Conservation (phyloP, 2,113 vertebrate species). For the Nymphicus hollandicus region DNA sequence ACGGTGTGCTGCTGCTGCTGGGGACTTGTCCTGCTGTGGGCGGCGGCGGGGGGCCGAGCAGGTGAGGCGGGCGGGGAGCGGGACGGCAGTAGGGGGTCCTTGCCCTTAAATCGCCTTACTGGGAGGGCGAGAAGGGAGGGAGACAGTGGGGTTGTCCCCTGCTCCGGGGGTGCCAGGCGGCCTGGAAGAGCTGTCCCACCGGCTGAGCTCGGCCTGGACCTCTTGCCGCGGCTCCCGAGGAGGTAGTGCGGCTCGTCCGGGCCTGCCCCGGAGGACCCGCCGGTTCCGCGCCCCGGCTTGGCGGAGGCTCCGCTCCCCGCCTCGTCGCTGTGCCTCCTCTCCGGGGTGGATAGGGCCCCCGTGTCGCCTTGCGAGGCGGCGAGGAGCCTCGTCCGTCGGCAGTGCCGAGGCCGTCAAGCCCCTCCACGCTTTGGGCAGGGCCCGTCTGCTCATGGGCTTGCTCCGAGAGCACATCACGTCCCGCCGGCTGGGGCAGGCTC, state of each 20-base stretch:
- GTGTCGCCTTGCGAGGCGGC: background rate
- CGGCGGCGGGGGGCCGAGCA: background rate
- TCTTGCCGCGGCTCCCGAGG: background rate
- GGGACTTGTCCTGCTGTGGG: slow-evolving; percentile 41
- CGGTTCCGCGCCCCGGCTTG: background rate
- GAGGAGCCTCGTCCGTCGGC: background rate
- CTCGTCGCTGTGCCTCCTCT: background rate
- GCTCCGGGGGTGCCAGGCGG: background rate
- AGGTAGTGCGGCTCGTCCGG: background rate
- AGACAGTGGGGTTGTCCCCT: background rate
- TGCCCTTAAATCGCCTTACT: background rate
- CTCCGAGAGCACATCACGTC: rapidly evolving
- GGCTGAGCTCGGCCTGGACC: background rate
- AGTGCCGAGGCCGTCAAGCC: background rate
- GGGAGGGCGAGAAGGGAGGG: no score
- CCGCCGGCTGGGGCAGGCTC: background rate
- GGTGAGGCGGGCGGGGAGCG: slow-evolving; percentile 41
- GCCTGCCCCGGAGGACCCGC: no score
- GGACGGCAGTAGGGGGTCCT: background rate
- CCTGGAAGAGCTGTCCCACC: background rate
- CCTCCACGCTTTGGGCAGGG: background rate
- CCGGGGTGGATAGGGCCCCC: no score
- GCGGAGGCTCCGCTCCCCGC: no score
- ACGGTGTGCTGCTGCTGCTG: background rate
- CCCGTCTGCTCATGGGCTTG: background rate